These are phyloP conservation scores for Catostylus mosaicus DNA, from an alignment of 30 jellyfish, hydroid and myxozoan species.

Conservation along the genomic window DNA sequence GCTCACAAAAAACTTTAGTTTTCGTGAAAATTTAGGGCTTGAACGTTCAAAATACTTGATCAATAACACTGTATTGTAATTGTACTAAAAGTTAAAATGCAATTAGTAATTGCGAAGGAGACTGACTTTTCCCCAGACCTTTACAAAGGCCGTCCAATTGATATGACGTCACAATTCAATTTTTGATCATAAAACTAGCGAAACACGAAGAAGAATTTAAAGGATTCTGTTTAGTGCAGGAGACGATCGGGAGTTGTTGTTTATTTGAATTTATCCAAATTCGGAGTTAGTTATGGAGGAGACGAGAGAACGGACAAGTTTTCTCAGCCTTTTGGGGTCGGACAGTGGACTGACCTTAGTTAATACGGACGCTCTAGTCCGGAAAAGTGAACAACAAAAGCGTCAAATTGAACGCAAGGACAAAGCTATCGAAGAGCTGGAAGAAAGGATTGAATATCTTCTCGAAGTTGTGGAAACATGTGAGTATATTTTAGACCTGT, in stretches of 20 bases:
- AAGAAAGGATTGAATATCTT: neutral
- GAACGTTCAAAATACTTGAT: no score
- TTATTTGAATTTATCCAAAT: neutral
- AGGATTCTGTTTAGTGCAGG: neutral
- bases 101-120: no score
- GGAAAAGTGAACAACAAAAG: conserved; percentile 13
- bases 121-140: no score
- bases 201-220: neutral
- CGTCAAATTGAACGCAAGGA: neutral
- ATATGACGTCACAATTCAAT: neutral
- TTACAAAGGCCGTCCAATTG: neutral
- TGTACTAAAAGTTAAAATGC: no score
- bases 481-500: neutral
- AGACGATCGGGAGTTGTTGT: neutral
- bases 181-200: neutral
- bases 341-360: conserved; percentile 34
- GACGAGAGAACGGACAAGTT: neutral
- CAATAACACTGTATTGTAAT: no score
- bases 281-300: neutral
- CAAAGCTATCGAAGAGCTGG: neutral
- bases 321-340: conserved; percentile 19
- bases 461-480: neutral
- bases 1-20: no score
- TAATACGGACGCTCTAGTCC: conserved; percentile 35
- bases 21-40: no score